Evolutionary conservation across 2,113 vertebrate species (phyloP).

Genomic region (Promerops cafer): DNA sequence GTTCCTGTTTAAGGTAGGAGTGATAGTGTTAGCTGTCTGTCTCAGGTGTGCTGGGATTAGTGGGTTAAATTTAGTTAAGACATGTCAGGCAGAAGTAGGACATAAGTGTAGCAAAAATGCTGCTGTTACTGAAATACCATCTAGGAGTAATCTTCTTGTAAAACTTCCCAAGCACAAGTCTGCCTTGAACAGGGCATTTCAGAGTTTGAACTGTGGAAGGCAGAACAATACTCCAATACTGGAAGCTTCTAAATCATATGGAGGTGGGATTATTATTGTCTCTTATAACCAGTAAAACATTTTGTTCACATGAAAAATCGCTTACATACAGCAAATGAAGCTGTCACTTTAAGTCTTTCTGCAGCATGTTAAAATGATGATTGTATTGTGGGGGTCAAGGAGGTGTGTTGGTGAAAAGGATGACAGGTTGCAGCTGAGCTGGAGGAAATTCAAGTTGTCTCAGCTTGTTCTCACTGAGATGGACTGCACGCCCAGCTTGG

Average conservation of each 20-base stretch:
- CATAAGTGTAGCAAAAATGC: neutral
- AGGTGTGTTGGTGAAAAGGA: neutral
- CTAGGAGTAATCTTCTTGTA: neutral
- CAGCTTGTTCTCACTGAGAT: neutral
- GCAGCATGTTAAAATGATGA: neutral
- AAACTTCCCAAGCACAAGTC: neutral
- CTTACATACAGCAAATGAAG: neutral
- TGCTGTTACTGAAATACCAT: neutral
- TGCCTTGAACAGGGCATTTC: neutral
- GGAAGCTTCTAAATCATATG: neutral
- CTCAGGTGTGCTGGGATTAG: conserved; percentile 61
- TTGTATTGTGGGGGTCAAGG: neutral
- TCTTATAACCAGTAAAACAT: neutral
- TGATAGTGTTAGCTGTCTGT: neutral
- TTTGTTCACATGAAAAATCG: neutral
- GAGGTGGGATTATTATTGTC: neutral
- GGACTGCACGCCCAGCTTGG: neutral
- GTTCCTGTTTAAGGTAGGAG: conserved; percentile 9
- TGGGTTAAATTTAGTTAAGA: conserved; percentile 59
- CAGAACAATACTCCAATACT: neutral
- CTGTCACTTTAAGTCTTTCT: neutral
- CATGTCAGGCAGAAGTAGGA: neutral
- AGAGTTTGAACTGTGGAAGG: neutral
- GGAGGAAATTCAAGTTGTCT: neutral
- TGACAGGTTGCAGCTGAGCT: conserved; percentile 11